Conservation (phyloP, 2,888 invertebrate genomes). For the Boloria euphrosyne region DNA sequence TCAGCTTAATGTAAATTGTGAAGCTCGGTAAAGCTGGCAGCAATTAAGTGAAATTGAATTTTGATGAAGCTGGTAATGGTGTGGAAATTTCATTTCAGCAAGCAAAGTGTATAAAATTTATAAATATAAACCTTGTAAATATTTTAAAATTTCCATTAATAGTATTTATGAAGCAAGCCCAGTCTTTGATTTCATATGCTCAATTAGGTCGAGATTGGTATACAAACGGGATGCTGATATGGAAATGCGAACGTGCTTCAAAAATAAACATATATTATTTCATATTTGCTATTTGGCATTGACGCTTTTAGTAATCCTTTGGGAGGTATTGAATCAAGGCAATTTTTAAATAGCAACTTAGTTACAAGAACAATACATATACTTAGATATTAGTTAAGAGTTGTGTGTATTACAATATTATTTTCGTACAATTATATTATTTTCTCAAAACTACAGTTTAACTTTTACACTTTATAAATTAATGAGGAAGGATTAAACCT, state of each 20-base stretch:
- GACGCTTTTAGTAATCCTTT: constrained; percentile 39
- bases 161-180: constrained; percentile 2
- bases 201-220: constrained; percentile 1
- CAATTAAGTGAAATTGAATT: constrained; percentile 71
- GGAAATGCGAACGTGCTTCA: constrained; percentile 33
- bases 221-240: constrained; percentile 23
- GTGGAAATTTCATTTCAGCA: constrained; percentile 53
- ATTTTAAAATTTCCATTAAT: neutral
- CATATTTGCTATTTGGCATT: constrained; percentile 38
- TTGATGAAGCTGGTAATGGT: constrained; percentile 55
- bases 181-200: constrained; percentile 9
- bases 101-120: constrained; percentile 42
- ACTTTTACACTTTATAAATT: too few relatives aligned
- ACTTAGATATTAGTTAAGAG: neutral
- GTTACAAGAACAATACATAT: neutral
- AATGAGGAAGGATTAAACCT: too few relatives aligned
- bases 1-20: constrained; percentile 28
- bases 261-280: constrained; percentile 40
- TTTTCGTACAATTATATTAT: too few relatives aligned
- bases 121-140: constrained; percentile 44
- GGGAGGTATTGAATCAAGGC: constrained; percentile 32
- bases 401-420: too few relatives aligned
- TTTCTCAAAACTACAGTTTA: too few relatives aligned
- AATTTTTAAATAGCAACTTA: constrained; percentile 17
- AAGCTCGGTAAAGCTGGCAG: constrained; percentile 51